These are phyloP conservation scores for Siniperca undulata DNA, from an alignment of 2,797 vertebrate species.

Conservation along the genomic window DNA sequence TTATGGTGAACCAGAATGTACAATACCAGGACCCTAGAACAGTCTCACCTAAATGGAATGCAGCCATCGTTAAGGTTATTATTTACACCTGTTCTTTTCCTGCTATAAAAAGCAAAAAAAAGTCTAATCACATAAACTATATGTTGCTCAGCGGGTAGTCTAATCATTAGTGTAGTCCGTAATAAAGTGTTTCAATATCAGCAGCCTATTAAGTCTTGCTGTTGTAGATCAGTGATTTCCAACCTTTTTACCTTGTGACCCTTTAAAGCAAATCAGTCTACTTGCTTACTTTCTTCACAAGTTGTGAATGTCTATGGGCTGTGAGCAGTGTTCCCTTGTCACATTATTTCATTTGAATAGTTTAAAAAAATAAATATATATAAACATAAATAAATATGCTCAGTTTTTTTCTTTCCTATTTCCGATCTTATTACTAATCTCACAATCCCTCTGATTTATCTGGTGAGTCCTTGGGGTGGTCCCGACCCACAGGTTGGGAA, in stretches of 20 bases:
- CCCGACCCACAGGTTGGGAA: not conserved
- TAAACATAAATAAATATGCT: not conserved
- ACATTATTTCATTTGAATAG: not conserved
- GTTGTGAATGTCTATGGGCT: not conserved
- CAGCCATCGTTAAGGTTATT: constrained; percentile 24
- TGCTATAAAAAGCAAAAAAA: not conserved
- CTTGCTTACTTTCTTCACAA: not conserved
- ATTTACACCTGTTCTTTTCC: constrained; percentile 22
- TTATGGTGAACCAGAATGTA: constrained; percentile 9
- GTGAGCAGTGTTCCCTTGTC: not conserved
- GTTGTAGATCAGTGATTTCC: not conserved
- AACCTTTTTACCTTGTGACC: not conserved
- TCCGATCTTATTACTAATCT: not conserved
- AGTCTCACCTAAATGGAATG: constrained; percentile 30
- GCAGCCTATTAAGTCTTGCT: not conserved
- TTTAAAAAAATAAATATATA: not conserved
- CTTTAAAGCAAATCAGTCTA: not conserved
- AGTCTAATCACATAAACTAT: not conserved
- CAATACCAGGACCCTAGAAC: not conserved
- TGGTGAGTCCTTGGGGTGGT: not conserved
- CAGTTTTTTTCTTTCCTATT: not conserved
- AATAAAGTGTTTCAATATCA: constrained; percentile 12
- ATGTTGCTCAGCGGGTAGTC: constrained; percentile 17
- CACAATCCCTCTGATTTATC: not conserved
- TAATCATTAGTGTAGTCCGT: constrained; percentile 9